These are phyloP conservation scores for Argyrosomus japonicus DNA, from an alignment of 2,113 vertebrate species.

Conservation along the genomic window DNA sequence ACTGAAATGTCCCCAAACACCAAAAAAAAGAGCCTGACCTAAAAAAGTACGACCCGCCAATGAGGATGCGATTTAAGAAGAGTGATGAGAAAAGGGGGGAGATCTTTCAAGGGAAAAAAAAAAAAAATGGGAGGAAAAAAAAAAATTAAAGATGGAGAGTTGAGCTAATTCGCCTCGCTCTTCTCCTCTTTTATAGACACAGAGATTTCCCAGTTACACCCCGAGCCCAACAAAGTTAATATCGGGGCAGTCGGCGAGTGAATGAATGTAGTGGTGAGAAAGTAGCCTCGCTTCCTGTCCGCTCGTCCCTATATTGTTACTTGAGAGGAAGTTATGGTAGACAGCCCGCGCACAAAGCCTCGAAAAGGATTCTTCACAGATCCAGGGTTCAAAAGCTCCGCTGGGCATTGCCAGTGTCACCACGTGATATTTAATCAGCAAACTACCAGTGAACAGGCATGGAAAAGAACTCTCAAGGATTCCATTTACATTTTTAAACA, in stretches of 20 bases:
- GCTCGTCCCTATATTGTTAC: slow-evolving; percentile 70
- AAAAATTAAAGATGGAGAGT: slow-evolving; percentile 60
- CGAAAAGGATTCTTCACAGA: slow-evolving; percentile 82
- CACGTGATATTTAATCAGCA: slow-evolving; percentile 77
- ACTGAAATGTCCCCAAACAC: slow-evolving; percentile 67
- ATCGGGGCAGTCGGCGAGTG: slow-evolving; percentile 35
- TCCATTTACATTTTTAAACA: slow-evolving; percentile 78
- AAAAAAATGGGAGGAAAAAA: slow-evolving; percentile 26
- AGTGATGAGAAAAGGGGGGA: slow-evolving; percentile 70
- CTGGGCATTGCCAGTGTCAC: slow-evolving; percentile 74
- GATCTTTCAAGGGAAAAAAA: slow-evolving; percentile 64
- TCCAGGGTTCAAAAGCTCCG: slow-evolving; percentile 79
- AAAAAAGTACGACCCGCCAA: slow-evolving; percentile 72
- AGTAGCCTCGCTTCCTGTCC: slow-evolving; percentile 62
- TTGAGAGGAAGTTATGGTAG: slow-evolving; percentile 82
- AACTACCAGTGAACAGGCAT: slow-evolving; percentile 54
- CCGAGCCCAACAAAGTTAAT: slow-evolving; percentile 68
- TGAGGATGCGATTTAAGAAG: slow-evolving; percentile 72
- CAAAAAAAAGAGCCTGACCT: slow-evolving; percentile 65
- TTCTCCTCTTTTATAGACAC: slow-evolving; percentile 57
- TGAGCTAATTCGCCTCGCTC: slow-evolving; percentile 56
- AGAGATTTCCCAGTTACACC: slow-evolving; percentile 59
- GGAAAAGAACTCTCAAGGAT: slow-evolving; percentile 50
- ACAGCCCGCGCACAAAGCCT: slow-evolving; percentile 83
- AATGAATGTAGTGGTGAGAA: slow-evolving; percentile 51